Evolutionary conservation across 1,140 invertebrate species (phyloP).

Genomic region (Melanaphis sacchari): DNA sequence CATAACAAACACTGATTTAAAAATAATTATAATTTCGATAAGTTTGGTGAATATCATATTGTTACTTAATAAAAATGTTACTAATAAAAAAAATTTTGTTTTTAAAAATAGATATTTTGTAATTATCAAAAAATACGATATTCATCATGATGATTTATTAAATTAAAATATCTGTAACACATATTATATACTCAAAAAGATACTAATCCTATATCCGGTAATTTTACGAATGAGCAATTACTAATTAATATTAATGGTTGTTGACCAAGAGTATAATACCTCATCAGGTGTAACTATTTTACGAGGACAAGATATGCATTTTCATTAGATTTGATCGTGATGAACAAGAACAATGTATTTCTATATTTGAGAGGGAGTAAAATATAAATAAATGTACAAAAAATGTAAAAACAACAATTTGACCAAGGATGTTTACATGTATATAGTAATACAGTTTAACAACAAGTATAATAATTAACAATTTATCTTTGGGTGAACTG

Average conservation of each 20-base stretch:
- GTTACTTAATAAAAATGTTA: not conserved
- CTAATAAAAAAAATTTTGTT: not conserved
- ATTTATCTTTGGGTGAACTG: slow-evolving; percentile 30
- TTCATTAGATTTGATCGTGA: slow-evolving; percentile 46
- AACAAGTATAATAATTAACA: slow-evolving; percentile 37
- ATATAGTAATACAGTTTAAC: not conserved
- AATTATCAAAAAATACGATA: not conserved
- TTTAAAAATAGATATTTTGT: not conserved
- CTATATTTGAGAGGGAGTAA: slow-evolving; percentile 9
- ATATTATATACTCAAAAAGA: not conserved
- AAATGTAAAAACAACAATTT: not conserved
- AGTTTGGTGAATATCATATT: not conserved
- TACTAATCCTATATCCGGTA: slow-evolving; percentile 31
- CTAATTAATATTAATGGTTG: slow-evolving; percentile 35
- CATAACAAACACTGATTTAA: not conserved
- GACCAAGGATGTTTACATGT: slow-evolving; percentile 31
- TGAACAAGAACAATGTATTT: slow-evolving; percentile 31
- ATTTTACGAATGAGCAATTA: not conserved
- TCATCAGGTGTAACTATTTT: slow-evolving; percentile 42
- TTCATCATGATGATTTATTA: not conserved
- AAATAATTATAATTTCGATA: not conserved
- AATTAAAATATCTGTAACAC: not conserved
- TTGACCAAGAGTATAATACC: slow-evolving; percentile 24
- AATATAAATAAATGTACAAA: slow-evolving; percentile 39
- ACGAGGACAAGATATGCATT: slow-evolving; percentile 46